Evolutionary conservation across 2,888 invertebrate species (phyloP).

Genomic region (Clistopyga incitator): DNA sequence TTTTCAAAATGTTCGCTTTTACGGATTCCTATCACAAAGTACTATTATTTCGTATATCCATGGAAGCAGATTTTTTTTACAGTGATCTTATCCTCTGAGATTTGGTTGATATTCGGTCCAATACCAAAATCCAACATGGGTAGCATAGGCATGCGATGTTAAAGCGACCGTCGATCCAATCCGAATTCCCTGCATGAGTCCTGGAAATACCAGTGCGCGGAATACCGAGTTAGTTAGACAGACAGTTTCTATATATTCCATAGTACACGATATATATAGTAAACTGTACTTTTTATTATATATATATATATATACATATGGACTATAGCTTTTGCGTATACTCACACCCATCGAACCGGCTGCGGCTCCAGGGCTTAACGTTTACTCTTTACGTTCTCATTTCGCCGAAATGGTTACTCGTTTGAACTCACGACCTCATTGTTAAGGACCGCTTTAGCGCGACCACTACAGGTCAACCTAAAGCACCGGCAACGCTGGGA

Average conservation of each 20-base stretch:
- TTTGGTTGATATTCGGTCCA: too few relatives aligned
- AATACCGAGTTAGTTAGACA: conserved; percentile 16
- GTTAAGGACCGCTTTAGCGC: conserved; percentile 63
- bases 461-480: conserved; percentile 34
- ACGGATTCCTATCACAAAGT: too few relatives aligned
- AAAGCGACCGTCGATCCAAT: too few relatives aligned
- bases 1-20: too few relatives aligned
- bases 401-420: conserved; percentile 64
- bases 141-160: too few relatives aligned
- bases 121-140: too few relatives aligned
- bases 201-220: neutral
- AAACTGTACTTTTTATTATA: neutral
- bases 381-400: conserved; percentile 66
- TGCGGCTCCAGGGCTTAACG: conserved; percentile 59
- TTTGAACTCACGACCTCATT: conserved; percentile 66
- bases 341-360: conserved; percentile 51
- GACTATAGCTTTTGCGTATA: conserved; percentile 16
- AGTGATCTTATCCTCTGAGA: too few relatives aligned
- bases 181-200: neutral
- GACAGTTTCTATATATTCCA: conserved; percentile 36
- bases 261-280: conserved; percentile 4
- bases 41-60: too few relatives aligned
- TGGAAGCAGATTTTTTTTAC: too few relatives aligned
- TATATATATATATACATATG: too few relatives aligned
- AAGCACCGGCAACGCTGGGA: conserved; percentile 40